These are phyloP conservation scores for Parauchenoglanis ngamensis DNA, from an alignment of 2,797 vertebrate genomes.

Conservation along the genomic window DNA sequence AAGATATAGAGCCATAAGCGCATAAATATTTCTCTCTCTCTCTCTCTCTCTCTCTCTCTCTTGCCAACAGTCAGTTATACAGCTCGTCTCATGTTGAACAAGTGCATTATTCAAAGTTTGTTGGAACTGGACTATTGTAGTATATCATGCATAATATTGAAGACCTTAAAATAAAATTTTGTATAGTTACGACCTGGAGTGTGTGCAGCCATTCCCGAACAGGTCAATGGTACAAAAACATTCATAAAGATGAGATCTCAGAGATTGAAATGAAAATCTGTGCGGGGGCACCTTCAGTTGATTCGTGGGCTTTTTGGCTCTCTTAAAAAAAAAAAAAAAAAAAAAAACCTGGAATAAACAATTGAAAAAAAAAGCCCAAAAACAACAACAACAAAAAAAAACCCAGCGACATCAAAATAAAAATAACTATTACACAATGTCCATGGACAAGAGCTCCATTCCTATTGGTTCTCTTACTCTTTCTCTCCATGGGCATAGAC, in stretches of 20 bases:
- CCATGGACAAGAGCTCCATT: slow-evolving; percentile 65
- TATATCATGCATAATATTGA: slow-evolving; percentile 80
- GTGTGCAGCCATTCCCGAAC: slow-evolving; percentile 38
- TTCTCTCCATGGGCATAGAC: slow-evolving; percentile 71
- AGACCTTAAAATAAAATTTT: slow-evolving; percentile 66
- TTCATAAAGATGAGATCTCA: slow-evolving; percentile 63
- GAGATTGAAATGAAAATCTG: slow-evolving; percentile 60
- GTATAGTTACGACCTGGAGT: slow-evolving; percentile 30
- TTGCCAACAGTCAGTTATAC: slow-evolving; percentile 38
- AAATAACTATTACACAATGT: slow-evolving; percentile 69
- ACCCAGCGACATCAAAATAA: slow-evolving; percentile 51
- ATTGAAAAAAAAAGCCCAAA: neutral
- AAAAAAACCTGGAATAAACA: slow-evolving; percentile 32
- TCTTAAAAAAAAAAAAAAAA: slow-evolving; percentile 29
- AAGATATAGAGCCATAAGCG: slow-evolving; percentile 53
- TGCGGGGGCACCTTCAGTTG: slow-evolving; percentile 54
- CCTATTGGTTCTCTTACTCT: slow-evolving; percentile 55
- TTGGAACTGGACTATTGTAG: slow-evolving; percentile 73
- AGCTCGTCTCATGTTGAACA: slow-evolving; percentile 49
- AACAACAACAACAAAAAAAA: slow-evolving; percentile 37
- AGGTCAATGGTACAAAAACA: slow-evolving; percentile 51
- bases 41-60: slow-evolving; percentile 21
- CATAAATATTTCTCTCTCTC: slow-evolving; percentile 43
- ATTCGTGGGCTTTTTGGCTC: slow-evolving; percentile 48
- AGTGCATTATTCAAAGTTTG: slow-evolving; percentile 41